phyloP scores from a whole-genome alignment of 2,797 vertebrate genomes.

The Pygocentrus nattereri region DNA sequence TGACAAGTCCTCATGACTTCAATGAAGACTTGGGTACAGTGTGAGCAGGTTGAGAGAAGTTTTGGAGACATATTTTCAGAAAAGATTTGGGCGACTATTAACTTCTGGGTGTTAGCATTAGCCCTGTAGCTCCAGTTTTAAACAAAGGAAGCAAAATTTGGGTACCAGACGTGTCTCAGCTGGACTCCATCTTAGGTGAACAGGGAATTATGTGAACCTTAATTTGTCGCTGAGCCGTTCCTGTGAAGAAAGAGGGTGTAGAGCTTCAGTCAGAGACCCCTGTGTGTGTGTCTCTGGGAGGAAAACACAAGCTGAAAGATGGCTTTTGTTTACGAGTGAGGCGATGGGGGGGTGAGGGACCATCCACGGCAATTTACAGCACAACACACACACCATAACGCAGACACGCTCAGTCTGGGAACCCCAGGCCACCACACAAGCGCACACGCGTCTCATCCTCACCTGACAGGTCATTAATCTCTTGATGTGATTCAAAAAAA shows the following conservation, averaged over 20 bases:
- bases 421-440: constrained; percentile 70
- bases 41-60: too few relatives aligned
- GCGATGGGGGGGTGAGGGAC: constrained; percentile 55
- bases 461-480: constrained; percentile 84
- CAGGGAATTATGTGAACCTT: too few relatives aligned
- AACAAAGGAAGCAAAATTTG: too few relatives aligned
- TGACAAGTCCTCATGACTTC: too few relatives aligned
- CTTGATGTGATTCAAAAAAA: constrained; percentile 69
- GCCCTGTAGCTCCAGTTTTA: too few relatives aligned
- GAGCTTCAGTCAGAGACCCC: constrained; percentile 67
- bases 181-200: too few relatives aligned
- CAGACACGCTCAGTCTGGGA: constrained; percentile 51
- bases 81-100: constrained; percentile 13
- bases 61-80: too few relatives aligned
- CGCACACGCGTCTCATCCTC: constrained; percentile 63
- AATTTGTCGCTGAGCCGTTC: too few relatives aligned
- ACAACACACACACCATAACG: constrained; percentile 68
- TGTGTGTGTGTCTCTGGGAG: constrained; percentile 48
- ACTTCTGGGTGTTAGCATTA: too few relatives aligned
- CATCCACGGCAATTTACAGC: constrained; percentile 86
- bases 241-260: too few relatives aligned
- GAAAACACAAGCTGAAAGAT: constrained; percentile 64
- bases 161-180: too few relatives aligned
- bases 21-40: too few relatives aligned
- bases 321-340: constrained; percentile 68